Percentiles rank a stretch among this genome's conserved stretches.
Conservation (phyloP, 1,140 invertebrate genomes). For the Aphelinus atriplicis region DNA sequence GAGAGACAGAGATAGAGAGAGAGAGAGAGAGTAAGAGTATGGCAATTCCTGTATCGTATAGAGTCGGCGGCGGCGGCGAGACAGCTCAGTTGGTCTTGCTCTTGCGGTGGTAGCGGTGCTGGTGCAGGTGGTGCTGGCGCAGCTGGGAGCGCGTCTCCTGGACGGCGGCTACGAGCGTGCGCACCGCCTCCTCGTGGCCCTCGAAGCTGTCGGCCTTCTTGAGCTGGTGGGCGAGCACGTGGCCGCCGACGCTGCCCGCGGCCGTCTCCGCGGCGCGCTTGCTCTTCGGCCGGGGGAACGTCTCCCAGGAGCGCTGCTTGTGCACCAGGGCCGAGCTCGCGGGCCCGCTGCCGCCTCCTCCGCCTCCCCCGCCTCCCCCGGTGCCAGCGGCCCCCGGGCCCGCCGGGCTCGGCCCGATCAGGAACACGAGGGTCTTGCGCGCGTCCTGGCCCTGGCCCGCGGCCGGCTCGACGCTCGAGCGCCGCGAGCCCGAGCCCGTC, state of each 20-base stretch:
- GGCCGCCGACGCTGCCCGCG: conserved; percentile 44
- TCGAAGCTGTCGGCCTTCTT: conserved; percentile 76
- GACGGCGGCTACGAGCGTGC: conserved; percentile 76
- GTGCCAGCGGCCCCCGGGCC: no score
- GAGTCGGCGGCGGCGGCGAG: no score
- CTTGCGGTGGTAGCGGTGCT: conserved; percentile 62
- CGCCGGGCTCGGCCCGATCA: conserved; percentile 58
- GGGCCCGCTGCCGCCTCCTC: conserved; percentile 38
- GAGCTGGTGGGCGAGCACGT: conserved; percentile 60
- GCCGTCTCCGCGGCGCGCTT: conserved; percentile 47
- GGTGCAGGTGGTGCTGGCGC: conserved; percentile 58
- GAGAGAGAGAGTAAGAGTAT: no score
- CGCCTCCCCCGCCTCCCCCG: background rate
- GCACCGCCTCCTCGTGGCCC: conserved; percentile 78
- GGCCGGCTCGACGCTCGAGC: conserved; percentile 59
- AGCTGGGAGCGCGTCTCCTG: conserved; percentile 72
- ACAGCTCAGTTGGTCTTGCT: conserved; percentile 61
- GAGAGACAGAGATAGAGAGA: no score
- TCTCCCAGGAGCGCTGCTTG: conserved; percentile 75
- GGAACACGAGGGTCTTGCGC: conserved; percentile 65
- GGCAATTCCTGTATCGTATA: no score
- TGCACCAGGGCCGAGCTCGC: conserved; percentile 66
- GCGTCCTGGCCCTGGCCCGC: conserved; percentile 54
- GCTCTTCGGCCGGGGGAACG: conserved; percentile 70
- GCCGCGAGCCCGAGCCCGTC: conserved; percentile 62